phyloP scores from a whole-genome alignment of 2,797 vertebrate genomes.

The Pogonophryne albipinna region DNA sequence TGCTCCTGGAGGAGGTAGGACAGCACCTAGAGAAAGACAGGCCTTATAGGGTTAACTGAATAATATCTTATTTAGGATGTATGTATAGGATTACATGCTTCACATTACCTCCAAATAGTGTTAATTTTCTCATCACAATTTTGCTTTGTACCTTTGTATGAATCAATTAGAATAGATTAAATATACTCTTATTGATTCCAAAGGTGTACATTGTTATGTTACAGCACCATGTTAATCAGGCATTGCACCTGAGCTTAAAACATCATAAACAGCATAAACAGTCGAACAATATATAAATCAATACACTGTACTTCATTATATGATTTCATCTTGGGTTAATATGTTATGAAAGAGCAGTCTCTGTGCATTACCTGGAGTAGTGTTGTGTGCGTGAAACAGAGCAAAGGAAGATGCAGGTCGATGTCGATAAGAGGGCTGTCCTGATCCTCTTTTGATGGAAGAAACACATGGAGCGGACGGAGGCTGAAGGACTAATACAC shows the following conservation, averaged over 20 bases:
- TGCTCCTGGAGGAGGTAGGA: conserved; percentile 92
- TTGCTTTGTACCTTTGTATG: background rate
- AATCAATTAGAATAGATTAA: no score
- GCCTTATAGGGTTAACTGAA: background rate
- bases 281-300: no score
- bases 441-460: conserved; percentile 90
- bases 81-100: background rate
- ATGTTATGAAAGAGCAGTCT: background rate
- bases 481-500: conserved; percentile 86
- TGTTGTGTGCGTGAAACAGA: conserved; percentile 87
- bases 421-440: conserved; percentile 92
- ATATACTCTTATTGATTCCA: no score
- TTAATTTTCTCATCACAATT: no score
- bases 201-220: no score
- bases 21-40: conserved; percentile 78
- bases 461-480: conserved; percentile 91
- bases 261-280: no score
- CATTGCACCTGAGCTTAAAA: no score
- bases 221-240: no score
- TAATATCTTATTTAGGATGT: background rate
- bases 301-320: background rate
- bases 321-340: background rate
- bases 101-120: no score
- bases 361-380: conserved; percentile 79
- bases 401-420: conserved; percentile 93